Percentiles rank a stretch among this genome's conserved stretches.
Evolutionary conservation across 2,113 vertebrate species (phyloP).

Genomic region (Sigmodon hispidus): DNA sequence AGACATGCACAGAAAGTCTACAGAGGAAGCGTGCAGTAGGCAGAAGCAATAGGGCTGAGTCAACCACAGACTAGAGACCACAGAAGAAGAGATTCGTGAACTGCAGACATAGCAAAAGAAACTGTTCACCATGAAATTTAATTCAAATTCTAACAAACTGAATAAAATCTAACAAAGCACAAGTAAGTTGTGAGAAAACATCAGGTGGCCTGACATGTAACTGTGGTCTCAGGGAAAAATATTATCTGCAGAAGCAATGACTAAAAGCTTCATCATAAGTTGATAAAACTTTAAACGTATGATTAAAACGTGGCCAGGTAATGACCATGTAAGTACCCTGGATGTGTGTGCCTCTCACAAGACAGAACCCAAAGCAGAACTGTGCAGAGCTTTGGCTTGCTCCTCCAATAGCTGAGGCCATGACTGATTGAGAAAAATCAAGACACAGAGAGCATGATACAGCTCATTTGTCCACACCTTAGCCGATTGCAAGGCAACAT

Average conservation of each 20-base stretch:
- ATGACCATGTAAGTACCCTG: not conserved
- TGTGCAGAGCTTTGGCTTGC: not conserved
- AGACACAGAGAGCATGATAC: not conserved
- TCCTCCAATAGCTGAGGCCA: not conserved
- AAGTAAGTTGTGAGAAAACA: not conserved
- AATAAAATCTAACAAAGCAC: not conserved
- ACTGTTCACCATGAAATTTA: not conserved
- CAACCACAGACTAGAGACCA: not conserved
- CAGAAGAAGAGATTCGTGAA: not conserved
- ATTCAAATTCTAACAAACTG: not conserved
- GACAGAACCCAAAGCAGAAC: not conserved
- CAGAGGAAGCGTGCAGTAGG: not conserved
- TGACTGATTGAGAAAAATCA: not conserved
- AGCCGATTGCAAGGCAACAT: not conserved
- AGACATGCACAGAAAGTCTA: not conserved
- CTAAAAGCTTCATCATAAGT: not conserved
- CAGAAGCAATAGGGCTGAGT: not conserved
- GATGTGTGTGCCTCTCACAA: not conserved
- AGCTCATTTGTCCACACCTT: not conserved
- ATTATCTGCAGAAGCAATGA: not conserved
- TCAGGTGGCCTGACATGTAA: not conserved
- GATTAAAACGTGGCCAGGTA: not conserved
- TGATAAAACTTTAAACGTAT: not conserved
- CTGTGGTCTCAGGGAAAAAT: not conserved
- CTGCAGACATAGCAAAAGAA: not conserved